phyloP scores from a whole-genome alignment of 1,140 invertebrate species.

The Drosophila serrata region DNA sequence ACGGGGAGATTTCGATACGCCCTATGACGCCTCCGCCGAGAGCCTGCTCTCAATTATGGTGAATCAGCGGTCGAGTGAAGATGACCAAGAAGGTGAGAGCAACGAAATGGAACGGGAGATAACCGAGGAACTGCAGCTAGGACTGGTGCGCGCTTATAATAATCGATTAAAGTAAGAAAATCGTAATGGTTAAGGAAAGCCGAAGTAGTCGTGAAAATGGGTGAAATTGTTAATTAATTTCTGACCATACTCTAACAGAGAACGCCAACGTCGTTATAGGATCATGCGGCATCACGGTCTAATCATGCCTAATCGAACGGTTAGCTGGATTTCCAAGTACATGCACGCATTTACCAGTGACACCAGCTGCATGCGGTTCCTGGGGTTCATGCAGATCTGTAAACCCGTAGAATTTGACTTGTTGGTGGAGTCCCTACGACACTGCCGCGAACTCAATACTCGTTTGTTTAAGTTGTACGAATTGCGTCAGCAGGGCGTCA shows the following conservation, averaged over 20 bases:
- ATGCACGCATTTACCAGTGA: slow-evolving; percentile 65
- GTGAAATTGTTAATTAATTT: neutral
- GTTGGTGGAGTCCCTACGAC: slow-evolving; percentile 91
- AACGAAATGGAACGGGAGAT: slow-evolving; percentile 32
- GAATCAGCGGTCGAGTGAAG: slow-evolving; percentile 70
- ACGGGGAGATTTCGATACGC: slow-evolving; percentile 94
- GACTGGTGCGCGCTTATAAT: slow-evolving; percentile 84
- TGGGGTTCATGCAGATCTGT: slow-evolving; percentile 91
- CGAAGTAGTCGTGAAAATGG: neutral
- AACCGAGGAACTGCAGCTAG: slow-evolving; percentile 88
- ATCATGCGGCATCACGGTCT: slow-evolving; percentile 93
- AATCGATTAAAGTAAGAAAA: slow-evolving; percentile 67
- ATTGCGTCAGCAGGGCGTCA: slow-evolving; percentile 90
- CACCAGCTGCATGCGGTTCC: slow-evolving; percentile 87
- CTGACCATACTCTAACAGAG: slow-evolving; percentile 79
- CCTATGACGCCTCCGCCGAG: slow-evolving; percentile 94
- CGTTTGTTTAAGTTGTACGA: slow-evolving; percentile 89
- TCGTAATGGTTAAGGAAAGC: neutral
- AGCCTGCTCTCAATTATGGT: slow-evolving; percentile 88
- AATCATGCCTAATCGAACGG: slow-evolving; percentile 89
- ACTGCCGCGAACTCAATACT: slow-evolving; percentile 89
- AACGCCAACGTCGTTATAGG: slow-evolving; percentile 89
- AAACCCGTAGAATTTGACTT: slow-evolving; percentile 91
- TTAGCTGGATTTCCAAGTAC: slow-evolving; percentile 87
- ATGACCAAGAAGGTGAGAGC: slow-evolving; percentile 21